Evolutionary conservation across 2,888 invertebrate genomes (phyloP).

Genomic region (Ormyrus thymus): DNA sequence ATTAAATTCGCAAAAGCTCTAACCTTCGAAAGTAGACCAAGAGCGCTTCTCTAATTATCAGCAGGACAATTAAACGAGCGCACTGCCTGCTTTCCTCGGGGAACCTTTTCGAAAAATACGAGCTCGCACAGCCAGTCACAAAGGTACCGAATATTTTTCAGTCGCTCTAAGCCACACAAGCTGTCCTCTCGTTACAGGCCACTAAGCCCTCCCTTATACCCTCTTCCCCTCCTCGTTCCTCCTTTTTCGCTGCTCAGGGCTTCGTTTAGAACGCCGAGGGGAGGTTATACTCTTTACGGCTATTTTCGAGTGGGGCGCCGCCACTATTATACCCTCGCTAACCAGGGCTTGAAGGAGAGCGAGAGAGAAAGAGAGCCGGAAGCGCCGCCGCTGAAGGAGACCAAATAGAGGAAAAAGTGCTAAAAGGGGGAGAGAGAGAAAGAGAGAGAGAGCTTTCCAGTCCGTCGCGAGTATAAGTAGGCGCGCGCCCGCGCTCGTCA

Average conservation of each 20-base stretch:
- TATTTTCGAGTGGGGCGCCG: slow-evolving; percentile 46
- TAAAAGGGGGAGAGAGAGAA: neutral
- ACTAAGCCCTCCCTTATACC: slow-evolving; percentile 56
- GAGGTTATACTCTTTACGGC: slow-evolving; percentile 67
- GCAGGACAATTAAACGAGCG: no score
- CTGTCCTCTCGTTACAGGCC: slow-evolving; percentile 48
- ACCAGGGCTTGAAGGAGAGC: neutral
- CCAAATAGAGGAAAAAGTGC: neutral
- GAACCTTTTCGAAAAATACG: no score
- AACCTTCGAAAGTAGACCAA: no score
- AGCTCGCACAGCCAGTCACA: no score
- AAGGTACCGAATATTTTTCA: no score
- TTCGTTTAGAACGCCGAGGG: slow-evolving; percentile 64
- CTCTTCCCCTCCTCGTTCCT: slow-evolving; percentile 51
- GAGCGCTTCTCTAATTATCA: no score
- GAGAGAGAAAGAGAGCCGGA: slow-evolving; percentile 5
- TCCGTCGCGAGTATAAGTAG: neutral
- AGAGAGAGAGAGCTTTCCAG: neutral
- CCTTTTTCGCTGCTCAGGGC: slow-evolving; percentile 61
- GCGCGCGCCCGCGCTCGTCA: slow-evolving; percentile 3
- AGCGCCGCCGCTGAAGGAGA: neutral
- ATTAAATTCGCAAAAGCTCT: no score
- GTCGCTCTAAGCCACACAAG: neutral
- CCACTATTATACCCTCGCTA: neutral
- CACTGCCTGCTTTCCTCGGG: no score